Evolutionary conservation across 2,888 invertebrate genomes (phyloP), one percentile per base, ranked within the genome.

Genomic region (Tiliacea citrago): DNA sequence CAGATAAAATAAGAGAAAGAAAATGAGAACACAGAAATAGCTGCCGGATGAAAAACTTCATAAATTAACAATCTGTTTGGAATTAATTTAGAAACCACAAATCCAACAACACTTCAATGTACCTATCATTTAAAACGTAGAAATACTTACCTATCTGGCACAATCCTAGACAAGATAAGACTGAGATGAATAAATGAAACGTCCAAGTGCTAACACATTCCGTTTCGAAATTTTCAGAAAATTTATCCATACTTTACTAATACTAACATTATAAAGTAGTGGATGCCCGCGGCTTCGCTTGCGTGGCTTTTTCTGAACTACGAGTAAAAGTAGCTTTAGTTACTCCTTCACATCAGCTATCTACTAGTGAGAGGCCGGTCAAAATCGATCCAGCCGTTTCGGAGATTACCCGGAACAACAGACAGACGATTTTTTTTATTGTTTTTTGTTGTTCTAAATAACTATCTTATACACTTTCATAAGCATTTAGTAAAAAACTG

Each of bases 51-150:
- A 62, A 68, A 57, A 57, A 12, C 53, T n/a, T 65, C 57, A 68
- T 83, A 83, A 79, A 79, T 79, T 70, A 58, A 45, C 49, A 72
- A 83, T 61, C 53, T 45, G 70, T 53, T 78, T 16, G 42, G 47
- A 79, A 78, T 78, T 42, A 2, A 13, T 69, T 83, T n/a, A 24
- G n/a, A 70, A 79, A 70, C 79, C 63, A 65, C 83, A 83, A 58
- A 69, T 60, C 63, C 24, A 13, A 60, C 12, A 65, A 13, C 77
- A 57, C 45, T 58, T 57, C n/a, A n/a, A n/a, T n/a, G n/a, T 61
- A 77, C 58, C n/a, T 76, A 60, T 57, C 68, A 57, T 81, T 42
- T 63, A 39, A 69, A 82, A 68, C 66, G 16, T 58, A 47, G 13
- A 49, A 42, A 68, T 63, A 45, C 51, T 63, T 47, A 39, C 21